phyloP scores from a whole-genome alignment of 2,888 invertebrate genomes.

The Heterodera filipjevi region DNA sequence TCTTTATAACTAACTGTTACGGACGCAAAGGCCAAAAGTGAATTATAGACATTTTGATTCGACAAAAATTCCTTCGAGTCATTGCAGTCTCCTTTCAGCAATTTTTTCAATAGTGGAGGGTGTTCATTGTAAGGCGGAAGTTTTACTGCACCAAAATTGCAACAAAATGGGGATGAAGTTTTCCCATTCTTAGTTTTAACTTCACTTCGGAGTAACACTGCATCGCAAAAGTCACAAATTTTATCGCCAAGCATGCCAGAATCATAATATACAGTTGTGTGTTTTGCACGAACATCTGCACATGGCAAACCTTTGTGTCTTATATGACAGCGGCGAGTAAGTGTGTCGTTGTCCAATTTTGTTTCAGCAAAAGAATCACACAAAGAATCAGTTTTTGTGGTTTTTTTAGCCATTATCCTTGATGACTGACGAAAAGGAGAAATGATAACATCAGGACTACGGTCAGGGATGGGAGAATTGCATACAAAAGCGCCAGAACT shows the following conservation, averaged over 20 bases:
- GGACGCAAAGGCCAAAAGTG: background rate
- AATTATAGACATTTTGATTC: constrained; percentile 7
- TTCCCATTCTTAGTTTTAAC: background rate
- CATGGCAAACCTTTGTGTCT: background rate
- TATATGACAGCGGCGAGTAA: background rate
- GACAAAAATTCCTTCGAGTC: constrained; percentile 7
- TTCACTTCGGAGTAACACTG: background rate
- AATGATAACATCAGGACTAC: background rate
- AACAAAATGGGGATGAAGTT: background rate
- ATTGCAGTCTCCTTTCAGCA: background rate
- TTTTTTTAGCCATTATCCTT: background rate
- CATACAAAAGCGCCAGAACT: background rate
- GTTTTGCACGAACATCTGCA: background rate
- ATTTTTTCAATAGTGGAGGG: background rate
- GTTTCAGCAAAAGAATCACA: background rate
- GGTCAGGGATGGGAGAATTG: background rate
- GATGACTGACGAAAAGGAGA: background rate
- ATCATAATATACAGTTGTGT: constrained; percentile 11
- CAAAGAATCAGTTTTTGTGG: background rate
- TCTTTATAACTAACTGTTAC: background rate
- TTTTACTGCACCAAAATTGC: background rate
- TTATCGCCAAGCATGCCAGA: background rate
- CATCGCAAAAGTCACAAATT: background rate
- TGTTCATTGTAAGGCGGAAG: constrained; percentile 7
- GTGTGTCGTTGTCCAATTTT: background rate